Base-by-base conservation (phyloP, 1,140 invertebrate species). In the Orius insidiosus region DNA sequence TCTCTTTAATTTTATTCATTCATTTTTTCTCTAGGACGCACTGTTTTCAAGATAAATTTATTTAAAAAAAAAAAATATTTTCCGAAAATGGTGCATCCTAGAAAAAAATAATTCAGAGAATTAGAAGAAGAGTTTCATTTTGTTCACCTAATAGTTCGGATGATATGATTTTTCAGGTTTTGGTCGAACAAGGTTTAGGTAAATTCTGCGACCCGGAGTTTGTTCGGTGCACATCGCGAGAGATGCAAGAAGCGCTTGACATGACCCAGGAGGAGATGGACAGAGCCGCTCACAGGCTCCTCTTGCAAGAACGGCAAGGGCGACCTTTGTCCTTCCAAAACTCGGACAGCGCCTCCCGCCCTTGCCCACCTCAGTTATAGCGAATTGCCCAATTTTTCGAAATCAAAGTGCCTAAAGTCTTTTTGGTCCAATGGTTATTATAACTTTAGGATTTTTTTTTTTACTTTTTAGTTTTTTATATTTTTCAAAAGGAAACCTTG, bases 261-360 rank as follows among this genome's bases (percentile, higher is more conserved):
- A 89, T 96, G 86, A 94, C 89, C n/a, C 74, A 78, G 54, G 90
- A 94, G 63, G 88, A 96, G 62, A 89, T 95, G 83, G 88, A 96
- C 58, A 71, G 75, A 52, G 82, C 82, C 15, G 83, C 83, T 9
- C 78, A 84, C 55, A 71, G 75, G 44, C 61, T 85, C 15, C 58
- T 85, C 4, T n/a, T 75, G 13, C 69, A 75, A 49, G 70, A 74
- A 54, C 63, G 71, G 42, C 63, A 68, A 30, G 58, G 60, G 3
- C 41, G 53, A 16, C 51, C 53, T 40, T 37, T 54, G 6, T 51
- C 51, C 9, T 54, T 54, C 45, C 53, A 53, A 40, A 15, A 39
- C 5, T 16, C 44, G 11, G 38, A 45, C 14, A 40, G 24, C 34
- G 14, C 8, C 6, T 15, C 36, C 14, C 30, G 39, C 11, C 45